Percentiles rank a stretch among this genome's conserved stretches.
Evolutionary conservation across 2,797 vertebrate species (phyloP).

Genomic region (Schizopygopsis malacanthus): DNA sequence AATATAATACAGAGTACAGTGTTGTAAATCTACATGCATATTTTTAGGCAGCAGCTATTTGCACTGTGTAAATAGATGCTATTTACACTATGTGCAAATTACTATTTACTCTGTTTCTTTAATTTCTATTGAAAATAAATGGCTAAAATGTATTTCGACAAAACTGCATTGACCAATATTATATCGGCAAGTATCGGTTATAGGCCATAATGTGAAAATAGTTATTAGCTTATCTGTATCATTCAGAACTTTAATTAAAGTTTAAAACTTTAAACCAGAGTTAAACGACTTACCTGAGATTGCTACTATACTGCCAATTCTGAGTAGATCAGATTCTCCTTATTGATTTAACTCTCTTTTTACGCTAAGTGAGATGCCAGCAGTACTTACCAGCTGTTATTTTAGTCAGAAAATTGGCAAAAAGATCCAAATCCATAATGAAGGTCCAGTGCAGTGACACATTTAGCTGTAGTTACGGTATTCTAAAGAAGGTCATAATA

Average conservation of each 20-base stretch:
- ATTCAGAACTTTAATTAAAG: background rate
- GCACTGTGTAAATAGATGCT: too few species aligned
- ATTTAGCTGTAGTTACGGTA: conserved; percentile 13
- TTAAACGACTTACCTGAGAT: background rate
- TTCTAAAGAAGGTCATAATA: background rate
- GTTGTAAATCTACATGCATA: too few species aligned
- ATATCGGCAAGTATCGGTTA: background rate
- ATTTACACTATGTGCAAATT: too few species aligned
- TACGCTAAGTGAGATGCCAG: background rate
- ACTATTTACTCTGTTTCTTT: too few species aligned
- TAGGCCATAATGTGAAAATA: background rate
- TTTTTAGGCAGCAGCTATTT: too few species aligned
- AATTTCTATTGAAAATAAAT: too few species aligned
- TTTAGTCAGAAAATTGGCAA: conserved; percentile 4
- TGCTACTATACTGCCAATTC: background rate
- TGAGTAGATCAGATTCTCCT: conserved; percentile 4
- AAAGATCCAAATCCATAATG: conserved; percentile 5
- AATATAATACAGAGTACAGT: too few species aligned
- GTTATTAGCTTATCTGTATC: background rate
- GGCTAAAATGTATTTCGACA: background rate
- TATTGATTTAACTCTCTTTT: conserved; percentile 21
- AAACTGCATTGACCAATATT: background rate
- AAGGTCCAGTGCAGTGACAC: background rate
- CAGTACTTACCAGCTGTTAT: background rate
- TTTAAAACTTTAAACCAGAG: background rate